Percentiles rank a stretch among this genome's conserved stretches.
phyloP scores from a whole-genome alignment of 2,888 invertebrate genomes.

The Elmis aenea region DNA sequence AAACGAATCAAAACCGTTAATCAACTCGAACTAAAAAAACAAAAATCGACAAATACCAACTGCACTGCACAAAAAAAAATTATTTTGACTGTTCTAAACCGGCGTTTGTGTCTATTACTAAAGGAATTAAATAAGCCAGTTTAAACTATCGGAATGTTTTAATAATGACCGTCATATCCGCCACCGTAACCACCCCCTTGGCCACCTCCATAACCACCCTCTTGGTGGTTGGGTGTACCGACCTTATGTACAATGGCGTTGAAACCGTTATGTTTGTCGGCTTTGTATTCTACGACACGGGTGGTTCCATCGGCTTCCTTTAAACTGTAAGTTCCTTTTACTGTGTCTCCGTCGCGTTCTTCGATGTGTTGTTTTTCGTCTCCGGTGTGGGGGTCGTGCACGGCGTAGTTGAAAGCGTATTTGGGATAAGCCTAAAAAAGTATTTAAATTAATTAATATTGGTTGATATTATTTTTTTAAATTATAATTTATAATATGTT shows the following conservation, averaged over 20 bases:
- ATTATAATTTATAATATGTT: not conserved
- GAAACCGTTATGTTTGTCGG: constrained; percentile 57
- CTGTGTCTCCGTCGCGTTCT: constrained; percentile 58
- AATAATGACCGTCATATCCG: constrained; percentile 6
- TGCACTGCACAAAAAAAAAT: not conserved
- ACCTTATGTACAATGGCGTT: constrained; percentile 56
- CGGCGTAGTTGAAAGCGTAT: constrained; percentile 56
- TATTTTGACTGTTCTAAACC: not conserved
- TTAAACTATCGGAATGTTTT: not conserved
- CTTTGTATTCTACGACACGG: constrained; percentile 56
- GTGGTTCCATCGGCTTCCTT: constrained; percentile 56
- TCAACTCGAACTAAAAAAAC: too few relatives aligned
- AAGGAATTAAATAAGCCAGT: not conserved
- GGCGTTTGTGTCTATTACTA: not conserved
- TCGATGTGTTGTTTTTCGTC: constrained; percentile 58
- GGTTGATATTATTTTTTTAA: not conserved
- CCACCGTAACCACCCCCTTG: constrained; percentile 9
- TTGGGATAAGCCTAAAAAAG: constrained; percentile 53
- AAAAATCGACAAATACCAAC: too few relatives aligned
- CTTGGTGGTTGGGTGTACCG: constrained; percentile 31
- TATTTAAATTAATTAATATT: not conserved
- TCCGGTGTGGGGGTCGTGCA: constrained; percentile 56
- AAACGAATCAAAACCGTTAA: too few relatives aligned
- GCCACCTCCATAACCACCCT: constrained; percentile 4
- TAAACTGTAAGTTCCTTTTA: constrained; percentile 57